Percentiles rank a stretch among this genome's conserved stretches.
Evolutionary conservation across 2,797 vertebrate genomes (phyloP).

Genomic region (Danio choprae): DNA sequence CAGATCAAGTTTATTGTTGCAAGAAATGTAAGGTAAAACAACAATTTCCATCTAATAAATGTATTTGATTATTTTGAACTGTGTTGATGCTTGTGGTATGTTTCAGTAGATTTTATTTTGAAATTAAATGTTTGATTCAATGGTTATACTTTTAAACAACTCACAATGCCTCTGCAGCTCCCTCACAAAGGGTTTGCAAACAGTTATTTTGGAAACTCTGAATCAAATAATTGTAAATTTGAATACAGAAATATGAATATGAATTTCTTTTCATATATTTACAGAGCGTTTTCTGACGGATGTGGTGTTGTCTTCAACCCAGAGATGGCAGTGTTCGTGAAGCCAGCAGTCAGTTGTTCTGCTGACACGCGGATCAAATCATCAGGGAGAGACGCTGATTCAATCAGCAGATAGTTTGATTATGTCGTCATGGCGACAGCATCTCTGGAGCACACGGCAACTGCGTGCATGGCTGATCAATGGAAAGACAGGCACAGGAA

Average conservation of each 20-base stretch:
- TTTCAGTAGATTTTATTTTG: no score
- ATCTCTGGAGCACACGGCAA: conserved; percentile 14
- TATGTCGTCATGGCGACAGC: conserved; percentile 43
- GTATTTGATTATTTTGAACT: no score
- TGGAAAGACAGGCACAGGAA: conserved; percentile 11
- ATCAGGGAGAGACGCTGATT: conserved; percentile 24
- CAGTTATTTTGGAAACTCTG: no score
- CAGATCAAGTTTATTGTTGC: no score
- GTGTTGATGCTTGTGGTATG: no score
- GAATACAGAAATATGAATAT: neutral
- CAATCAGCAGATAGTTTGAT: conserved; percentile 51
- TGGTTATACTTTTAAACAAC: no score
- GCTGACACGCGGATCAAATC: conserved; percentile 26
- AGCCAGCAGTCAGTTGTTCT: conserved; percentile 12
- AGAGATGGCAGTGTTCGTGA: conserved; percentile 33
- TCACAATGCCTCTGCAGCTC: no score
- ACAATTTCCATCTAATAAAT: no score
- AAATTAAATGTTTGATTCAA: no score
- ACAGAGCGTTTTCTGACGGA: neutral
- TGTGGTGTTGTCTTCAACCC: conserved; percentile 1
- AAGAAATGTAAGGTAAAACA: no score
- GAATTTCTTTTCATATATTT: neutral
- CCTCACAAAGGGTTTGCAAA: no score
- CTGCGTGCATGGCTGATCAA: conserved; percentile 12
- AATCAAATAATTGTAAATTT: neutral